A percentile compares a stretch with the other conserved stretches of the same genome.
These are phyloP conservation scores for Cerceris ruficornis DNA, from an alignment of 2,888 invertebrate species.

Conservation along the genomic window DNA sequence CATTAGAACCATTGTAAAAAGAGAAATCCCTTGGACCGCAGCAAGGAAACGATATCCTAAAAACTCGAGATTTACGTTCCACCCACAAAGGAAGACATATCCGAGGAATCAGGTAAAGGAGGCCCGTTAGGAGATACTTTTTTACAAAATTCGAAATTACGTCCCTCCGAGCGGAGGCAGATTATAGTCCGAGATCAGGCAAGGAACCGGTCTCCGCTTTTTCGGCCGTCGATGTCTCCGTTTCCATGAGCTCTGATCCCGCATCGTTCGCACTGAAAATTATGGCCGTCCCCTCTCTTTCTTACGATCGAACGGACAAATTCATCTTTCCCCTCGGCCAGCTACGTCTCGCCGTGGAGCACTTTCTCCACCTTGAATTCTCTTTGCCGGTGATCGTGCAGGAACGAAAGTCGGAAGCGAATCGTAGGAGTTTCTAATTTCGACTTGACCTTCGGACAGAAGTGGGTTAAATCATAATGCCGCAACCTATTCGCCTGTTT, in stretches of 20 bases:
- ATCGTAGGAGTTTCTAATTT: conserved; percentile 72
- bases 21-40: no score
- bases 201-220: conserved; percentile 52
- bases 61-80: no score
- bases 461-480: conserved; percentile 66
- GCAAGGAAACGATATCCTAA: no score
- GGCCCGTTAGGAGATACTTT: conserved; percentile 33
- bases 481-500: conserved; percentile 31
- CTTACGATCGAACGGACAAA: conserved; percentile 13
- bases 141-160: conserved; percentile 59
- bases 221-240: conserved; percentile 47
- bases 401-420: conserved; percentile 71
- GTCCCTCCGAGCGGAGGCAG: conserved; percentile 30
- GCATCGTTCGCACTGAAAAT: conserved; percentile 39
- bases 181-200: conserved; percentile 55
- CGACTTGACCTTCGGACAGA: conserved; percentile 64
- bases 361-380: conserved; percentile 65
- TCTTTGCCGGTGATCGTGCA: conserved; percentile 47
- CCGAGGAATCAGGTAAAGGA: no score
- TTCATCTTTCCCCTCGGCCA: conserved; percentile 24
- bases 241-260: conserved; percentile 28
- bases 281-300: conserved; percentile 17
- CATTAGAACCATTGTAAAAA: no score
- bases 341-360: conserved; percentile 22
- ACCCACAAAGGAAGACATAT: no score